Evolutionary conservation across 2,113 vertebrate species (phyloP).

Genomic region (Ophiodon elongatus): DNA sequence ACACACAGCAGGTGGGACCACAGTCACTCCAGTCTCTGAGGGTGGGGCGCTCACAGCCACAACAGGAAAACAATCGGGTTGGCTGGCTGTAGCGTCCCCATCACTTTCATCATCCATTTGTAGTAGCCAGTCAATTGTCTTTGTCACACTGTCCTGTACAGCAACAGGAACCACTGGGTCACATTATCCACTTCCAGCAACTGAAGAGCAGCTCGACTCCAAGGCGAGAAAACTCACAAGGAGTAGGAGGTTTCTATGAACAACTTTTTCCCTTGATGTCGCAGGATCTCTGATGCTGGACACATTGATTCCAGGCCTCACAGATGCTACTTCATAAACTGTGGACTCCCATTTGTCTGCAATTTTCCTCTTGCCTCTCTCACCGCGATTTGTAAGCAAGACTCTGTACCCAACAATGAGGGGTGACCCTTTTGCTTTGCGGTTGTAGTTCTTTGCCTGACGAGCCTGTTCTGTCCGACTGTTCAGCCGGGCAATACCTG

Average conservation of each 20-base stretch:
- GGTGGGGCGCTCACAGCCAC: not conserved
- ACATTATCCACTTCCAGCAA: not conserved
- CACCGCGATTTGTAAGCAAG: no score
- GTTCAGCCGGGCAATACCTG: no score
- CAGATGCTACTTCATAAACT: not conserved
- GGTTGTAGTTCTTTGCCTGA: no score
- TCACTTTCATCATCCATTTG: not conserved
- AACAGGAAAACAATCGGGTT: not conserved
- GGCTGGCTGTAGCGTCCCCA: not conserved
- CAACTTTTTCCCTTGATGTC: not conserved
- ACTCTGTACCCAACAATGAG: not conserved
- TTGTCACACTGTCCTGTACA: not conserved
- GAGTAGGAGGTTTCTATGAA: conserved; percentile 8
- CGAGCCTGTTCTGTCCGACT: no score
- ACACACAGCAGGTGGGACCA: not conserved
- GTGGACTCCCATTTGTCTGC: conserved; percentile 12
- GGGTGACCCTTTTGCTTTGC: no score
- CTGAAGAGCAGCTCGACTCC: not conserved
- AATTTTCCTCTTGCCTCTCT: conserved; percentile 4
- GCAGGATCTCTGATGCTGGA: conserved; percentile 7
- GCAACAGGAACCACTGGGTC: not conserved
- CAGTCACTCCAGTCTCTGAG: no score
- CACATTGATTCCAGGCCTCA: conserved; percentile 12
- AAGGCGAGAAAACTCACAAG: not conserved
- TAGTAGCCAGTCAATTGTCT: not conserved